Base-by-base conservation (phyloP, 2,797 vertebrate genomes). In the Micrastur ruficollis region DNA sequence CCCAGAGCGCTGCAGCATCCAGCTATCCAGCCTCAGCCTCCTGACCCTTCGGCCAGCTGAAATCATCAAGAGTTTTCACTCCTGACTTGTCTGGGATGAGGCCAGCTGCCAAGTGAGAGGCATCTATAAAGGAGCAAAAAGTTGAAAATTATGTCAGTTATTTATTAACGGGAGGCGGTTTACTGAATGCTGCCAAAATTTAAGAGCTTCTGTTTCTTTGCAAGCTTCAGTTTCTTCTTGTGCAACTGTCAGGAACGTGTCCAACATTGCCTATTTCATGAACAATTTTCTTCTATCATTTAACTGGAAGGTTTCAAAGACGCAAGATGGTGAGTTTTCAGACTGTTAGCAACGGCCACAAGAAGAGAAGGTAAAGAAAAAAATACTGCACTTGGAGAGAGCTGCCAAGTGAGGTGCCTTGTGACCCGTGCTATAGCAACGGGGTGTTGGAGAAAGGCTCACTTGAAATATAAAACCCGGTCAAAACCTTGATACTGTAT, bases 131-230 rank as follows among this genome's bases (percentile, higher is more conserved):
- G 55, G 67, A 97, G 62, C 12, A 83, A 88, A 81, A 93, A 79
- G 84, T 18, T 86, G 49, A 74, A 84, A 68, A 81, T 89, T 59
- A 66, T 96, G 86, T 92, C 90, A 94, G 92, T 89, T 96, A 87
- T 94, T 92, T 96, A 91, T 95, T 93, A 92, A 85, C 34, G 55
- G 78, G 75, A 95, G 53, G 80, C 38, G 84, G 85, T 58, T 95
- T 88, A 84, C 72, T 42, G 67, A 91, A 93, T 59, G 49, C 81
- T 96, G 95, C 96, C 96, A 95, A 87, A 80, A 91, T 50, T 50
- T 59, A 88, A 88, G 73, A 91, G 95, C 96, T 96, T 91, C 91
- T 90, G 84, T 92, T 95, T 93, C 86, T 88, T 36, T 67, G 72
- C 1, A 8, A 83, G 65, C 75, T 91, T 95, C 40, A 17, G 38